Evolutionary conservation across 1,140 invertebrate species (phyloP).

Genomic region (Chironomus striatipennis): DNA sequence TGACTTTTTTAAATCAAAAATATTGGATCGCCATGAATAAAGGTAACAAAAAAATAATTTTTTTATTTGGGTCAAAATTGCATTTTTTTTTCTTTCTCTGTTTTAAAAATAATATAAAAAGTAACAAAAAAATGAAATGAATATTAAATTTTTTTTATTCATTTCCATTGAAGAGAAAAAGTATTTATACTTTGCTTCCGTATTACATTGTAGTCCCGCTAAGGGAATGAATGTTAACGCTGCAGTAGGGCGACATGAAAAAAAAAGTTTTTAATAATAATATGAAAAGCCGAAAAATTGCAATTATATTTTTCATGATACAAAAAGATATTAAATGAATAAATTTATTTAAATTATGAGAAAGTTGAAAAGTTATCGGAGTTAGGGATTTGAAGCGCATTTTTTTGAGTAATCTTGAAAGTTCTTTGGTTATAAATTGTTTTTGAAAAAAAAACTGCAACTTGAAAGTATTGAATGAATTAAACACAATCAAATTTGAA

Average conservation of each 20-base stretch:
- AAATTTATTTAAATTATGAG: too few relatives aligned
- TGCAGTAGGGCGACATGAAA: background rate
- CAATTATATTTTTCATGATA: background rate
- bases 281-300: background rate
- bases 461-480: too few relatives aligned
- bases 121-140: background rate
- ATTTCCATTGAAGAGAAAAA: background rate
- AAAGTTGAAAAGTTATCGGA: too few relatives aligned
- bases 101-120: background rate
- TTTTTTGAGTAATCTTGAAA: too few relatives aligned
- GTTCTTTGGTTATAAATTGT: too few relatives aligned
- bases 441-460: too few relatives aligned
- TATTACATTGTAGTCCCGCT: background rate
- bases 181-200: background rate
- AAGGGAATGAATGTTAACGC: background rate
- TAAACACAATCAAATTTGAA: too few relatives aligned
- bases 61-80: background rate
- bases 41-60: slow-evolving; percentile 5
- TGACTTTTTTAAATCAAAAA: background rate
- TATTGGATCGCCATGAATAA: slow-evolving; percentile 5
- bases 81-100: background rate
- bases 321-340: too few relatives aligned
- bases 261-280: background rate
- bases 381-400: too few relatives aligned
- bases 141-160: slow-evolving; percentile 2